Evolutionary conservation across 2,888 invertebrate genomes (phyloP).

Genomic region (Watsonalla binaria): DNA sequence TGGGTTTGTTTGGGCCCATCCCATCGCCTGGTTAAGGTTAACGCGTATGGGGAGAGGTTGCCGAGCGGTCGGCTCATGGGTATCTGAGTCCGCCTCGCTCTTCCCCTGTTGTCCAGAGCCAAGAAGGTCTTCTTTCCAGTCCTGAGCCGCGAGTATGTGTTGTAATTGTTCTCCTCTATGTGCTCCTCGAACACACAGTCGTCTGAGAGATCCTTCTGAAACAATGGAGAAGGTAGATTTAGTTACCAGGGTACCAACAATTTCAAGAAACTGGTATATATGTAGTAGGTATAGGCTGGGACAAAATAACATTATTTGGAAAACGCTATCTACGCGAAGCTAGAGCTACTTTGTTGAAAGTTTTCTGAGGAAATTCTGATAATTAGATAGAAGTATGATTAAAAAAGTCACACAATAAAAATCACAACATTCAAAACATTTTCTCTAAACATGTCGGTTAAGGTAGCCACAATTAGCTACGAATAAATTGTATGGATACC

Average conservation of each 20-base stretch:
- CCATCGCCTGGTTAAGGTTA: conserved; percentile 74
- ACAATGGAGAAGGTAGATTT: conserved; percentile 66
- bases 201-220: conserved; percentile 90
- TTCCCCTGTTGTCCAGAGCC: conserved; percentile 86
- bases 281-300: no score
- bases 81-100: conserved; percentile 85
- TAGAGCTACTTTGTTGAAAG: no score
- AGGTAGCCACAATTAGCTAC: conserved; percentile 10
- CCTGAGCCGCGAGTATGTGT: conserved; percentile 87
- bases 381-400: no score
- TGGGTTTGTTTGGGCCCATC: conserved; percentile 53
- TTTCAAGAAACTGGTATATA: neutral
- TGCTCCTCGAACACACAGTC: conserved; percentile 93
- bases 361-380: no score
- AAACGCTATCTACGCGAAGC: no score
- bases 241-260: neutral
- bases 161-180: conserved; percentile 90
- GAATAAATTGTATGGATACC: conserved; percentile 23
- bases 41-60: conserved; percentile 85
- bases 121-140: conserved; percentile 84
- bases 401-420: no score
- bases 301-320: no score
- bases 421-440: no score
- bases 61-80: conserved; percentile 83
- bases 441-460: no score